Conservation (phyloP, 2,888 invertebrate genomes). For the Melinaea marsaeus region DNA sequence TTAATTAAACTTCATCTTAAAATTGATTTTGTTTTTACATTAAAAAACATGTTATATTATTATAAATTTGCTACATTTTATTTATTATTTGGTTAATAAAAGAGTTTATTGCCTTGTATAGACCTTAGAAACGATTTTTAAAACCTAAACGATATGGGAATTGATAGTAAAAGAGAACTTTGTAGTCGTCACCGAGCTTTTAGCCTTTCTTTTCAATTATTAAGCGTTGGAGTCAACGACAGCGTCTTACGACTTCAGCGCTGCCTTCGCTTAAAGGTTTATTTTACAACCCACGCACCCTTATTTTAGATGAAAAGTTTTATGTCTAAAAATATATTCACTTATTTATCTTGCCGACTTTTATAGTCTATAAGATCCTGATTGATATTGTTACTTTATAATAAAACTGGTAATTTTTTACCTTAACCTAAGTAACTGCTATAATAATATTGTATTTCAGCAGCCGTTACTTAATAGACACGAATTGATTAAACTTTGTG, state of each 20-base stretch:
- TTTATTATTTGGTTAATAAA: too few species aligned
- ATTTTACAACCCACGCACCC: conserved; percentile 28
- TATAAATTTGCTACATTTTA: too few species aligned
- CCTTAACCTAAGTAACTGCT: too few species aligned
- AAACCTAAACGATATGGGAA: conserved; percentile 18
- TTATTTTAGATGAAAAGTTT: conserved; percentile 7
- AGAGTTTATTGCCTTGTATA: too few species aligned
- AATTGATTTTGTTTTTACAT: conserved; percentile 51
- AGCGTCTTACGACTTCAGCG: conserved; percentile 23
- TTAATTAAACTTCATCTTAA: conserved; percentile 71
- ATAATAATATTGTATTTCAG: too few species aligned
- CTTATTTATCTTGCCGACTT: conserved; percentile 5
- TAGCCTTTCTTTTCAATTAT: conserved; percentile 21
- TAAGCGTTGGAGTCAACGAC: conserved; percentile 23
- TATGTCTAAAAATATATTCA: conserved; percentile 9
- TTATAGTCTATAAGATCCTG: conserved; percentile 6
- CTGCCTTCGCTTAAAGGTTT: conserved; percentile 12
- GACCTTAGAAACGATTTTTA: conserved; percentile 15
- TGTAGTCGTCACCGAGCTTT: neutral
- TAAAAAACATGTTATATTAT: too few species aligned
- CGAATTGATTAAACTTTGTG: too few species aligned
- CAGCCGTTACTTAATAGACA: too few species aligned
- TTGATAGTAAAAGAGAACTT: neutral
- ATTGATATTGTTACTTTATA: conserved; percentile 4
- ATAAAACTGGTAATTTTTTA: conserved; percentile 1